phyloP scores from a whole-genome alignment of 1,140 invertebrate species.

The Portunus trituberculatus region DNA sequence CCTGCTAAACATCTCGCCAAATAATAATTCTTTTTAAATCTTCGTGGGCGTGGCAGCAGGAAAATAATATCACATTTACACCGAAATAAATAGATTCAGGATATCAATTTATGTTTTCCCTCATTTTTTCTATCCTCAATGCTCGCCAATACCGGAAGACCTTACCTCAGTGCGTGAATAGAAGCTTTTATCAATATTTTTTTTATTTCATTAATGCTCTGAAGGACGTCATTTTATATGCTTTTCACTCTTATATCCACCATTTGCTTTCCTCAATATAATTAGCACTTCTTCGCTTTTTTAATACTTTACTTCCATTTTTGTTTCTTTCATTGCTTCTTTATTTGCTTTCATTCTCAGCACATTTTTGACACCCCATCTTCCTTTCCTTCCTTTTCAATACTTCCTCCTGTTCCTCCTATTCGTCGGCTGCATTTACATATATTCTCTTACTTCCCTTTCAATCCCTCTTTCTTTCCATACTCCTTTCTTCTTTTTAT shows the following conservation, averaged over 20 bases:
- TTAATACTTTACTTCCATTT: no score
- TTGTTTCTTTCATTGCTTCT: no score
- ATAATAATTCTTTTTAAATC: neutral
- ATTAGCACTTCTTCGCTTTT: no score
- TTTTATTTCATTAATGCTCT: no score
- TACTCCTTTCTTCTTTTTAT: neutral
- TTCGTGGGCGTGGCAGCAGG: neutral
- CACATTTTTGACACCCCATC: no score
- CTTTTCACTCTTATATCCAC: neutral
- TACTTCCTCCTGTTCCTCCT: neutral
- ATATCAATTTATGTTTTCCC: neutral
- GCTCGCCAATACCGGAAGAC: no score
- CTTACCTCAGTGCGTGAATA: no score
- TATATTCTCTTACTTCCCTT: neutral
- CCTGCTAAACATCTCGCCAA: neutral
- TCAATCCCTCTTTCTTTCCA: neutral
- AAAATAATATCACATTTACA: neutral
- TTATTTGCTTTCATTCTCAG: no score
- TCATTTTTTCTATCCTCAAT: no score
- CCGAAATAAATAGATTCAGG: neutral
- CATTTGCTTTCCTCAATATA: no score
- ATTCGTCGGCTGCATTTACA: no score
- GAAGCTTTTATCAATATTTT: no score
- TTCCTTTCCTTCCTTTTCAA: neutral
- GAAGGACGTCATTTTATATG: neutral